Percentiles rank a stretch among this genome's conserved stretches.
These are phyloP conservation scores for Planococcus citri DNA, from an alignment of 1,140 invertebrate species.

Conservation along the genomic window DNA sequence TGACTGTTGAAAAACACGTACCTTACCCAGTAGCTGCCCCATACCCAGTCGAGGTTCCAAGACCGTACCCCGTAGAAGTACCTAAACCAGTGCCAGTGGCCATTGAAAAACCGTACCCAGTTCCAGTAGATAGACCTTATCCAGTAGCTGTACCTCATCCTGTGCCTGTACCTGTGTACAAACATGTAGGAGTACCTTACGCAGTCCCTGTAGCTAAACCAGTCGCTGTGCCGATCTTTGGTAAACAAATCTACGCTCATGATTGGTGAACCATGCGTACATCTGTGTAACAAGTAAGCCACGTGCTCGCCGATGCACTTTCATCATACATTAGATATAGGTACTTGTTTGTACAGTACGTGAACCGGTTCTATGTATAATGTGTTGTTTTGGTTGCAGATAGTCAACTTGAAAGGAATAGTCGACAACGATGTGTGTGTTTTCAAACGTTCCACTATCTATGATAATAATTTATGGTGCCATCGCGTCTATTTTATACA, in stretches of 20 bases:
- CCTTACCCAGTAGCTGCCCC: conserved; percentile 28
- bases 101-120: conserved; percentile 27
- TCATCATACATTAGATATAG: background rate
- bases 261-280: background rate
- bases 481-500: background rate
- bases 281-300: background rate
- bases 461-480: background rate
- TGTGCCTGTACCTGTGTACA: conserved; percentile 22
- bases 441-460: no score
- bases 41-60: conserved; percentile 28
- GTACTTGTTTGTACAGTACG: no score
- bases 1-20: conserved; percentile 28
- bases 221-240: conserved; percentile 13
- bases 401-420: background rate
- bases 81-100: conserved; percentile 27
- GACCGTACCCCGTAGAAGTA: conserved; percentile 28
- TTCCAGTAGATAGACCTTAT: conserved; percentile 27
- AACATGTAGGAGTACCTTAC: conserved; percentile 22
- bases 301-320: background rate
- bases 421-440: no score
- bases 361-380: background rate
- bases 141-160: conserved; percentile 26
- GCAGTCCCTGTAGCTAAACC: conserved; percentile 1
- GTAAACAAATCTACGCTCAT: conserved; percentile 11
- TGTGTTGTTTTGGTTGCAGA: background rate